phyloP scores from a whole-genome alignment of 2,113 vertebrate species.

The Menidia beryllina region DNA sequence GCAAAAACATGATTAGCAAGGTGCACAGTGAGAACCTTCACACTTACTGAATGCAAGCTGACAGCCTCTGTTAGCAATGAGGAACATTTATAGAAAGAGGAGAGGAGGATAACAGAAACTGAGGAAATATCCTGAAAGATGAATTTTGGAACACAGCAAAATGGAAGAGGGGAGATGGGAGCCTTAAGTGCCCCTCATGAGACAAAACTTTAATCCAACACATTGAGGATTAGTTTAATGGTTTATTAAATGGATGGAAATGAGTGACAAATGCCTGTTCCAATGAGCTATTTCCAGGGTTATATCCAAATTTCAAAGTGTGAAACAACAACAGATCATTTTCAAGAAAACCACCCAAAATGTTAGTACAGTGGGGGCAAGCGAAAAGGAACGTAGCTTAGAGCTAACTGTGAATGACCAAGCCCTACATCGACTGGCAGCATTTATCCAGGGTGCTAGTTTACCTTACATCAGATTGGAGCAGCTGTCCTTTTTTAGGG shows the following conservation, averaged over 20 bases:
- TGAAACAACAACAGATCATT: neutral
- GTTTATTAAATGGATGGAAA: neutral
- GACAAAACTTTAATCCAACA: neutral
- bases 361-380: neutral
- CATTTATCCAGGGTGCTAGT: neutral
- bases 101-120: constrained; percentile 1
- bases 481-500: too few relatives aligned
- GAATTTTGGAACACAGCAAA: too few relatives aligned
- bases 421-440: neutral
- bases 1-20: constrained; percentile 36
- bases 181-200: neutral
- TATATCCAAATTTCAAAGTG: neutral
- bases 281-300: too few relatives aligned
- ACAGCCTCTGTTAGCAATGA: constrained; percentile 1
- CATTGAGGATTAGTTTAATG: neutral
- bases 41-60: constrained; percentile 15
- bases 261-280: neutral
- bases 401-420: neutral
- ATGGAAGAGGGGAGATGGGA: too few relatives aligned
- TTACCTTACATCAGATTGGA: neutral
- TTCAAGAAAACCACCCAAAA: neutral
- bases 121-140: neutral
- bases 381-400: neutral
- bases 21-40: constrained; percentile 21
- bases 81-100: constrained; percentile 13